These are phyloP conservation scores for Sigmodon hispidus DNA, from an alignment of 2,113 vertebrate genomes.

Conservation along the genomic window DNA sequence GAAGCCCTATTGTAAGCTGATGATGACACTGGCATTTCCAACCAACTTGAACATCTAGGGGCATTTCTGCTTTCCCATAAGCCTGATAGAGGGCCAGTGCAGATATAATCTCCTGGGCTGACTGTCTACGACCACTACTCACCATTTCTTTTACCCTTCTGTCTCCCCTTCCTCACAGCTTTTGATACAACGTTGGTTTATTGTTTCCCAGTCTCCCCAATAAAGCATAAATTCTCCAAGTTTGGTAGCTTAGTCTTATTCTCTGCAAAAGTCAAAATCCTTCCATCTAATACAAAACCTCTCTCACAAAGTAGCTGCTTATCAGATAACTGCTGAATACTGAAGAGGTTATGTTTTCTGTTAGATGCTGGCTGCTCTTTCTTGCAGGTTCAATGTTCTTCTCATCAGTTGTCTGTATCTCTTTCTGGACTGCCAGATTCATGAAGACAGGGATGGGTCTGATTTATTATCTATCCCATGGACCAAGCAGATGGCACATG, in stretches of 20 bases:
- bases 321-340: neutral
- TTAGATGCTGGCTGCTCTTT: neutral
- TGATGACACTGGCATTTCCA: neutral
- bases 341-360: neutral
- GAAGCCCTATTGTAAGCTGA: neutral
- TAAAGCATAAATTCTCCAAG: neutral
- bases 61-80: neutral
- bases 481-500: neutral
- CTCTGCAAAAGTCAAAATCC: neutral
- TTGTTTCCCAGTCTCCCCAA: neutral
- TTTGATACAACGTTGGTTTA: neutral
- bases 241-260: neutral
- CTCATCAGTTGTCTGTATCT: neutral
- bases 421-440: neutral
- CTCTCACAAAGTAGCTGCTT: neutral
- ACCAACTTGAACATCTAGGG: neutral
- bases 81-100: neutral
- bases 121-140: neutral
- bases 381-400: neutral
- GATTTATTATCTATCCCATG: conserved; percentile 6
- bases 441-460: neutral
- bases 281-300: neutral
- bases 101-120: neutral
- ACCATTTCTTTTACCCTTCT: neutral
- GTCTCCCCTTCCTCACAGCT: neutral